Conservation (phyloP, 2,797 vertebrate species). For the Mormyrus hasselquistii region DNA sequence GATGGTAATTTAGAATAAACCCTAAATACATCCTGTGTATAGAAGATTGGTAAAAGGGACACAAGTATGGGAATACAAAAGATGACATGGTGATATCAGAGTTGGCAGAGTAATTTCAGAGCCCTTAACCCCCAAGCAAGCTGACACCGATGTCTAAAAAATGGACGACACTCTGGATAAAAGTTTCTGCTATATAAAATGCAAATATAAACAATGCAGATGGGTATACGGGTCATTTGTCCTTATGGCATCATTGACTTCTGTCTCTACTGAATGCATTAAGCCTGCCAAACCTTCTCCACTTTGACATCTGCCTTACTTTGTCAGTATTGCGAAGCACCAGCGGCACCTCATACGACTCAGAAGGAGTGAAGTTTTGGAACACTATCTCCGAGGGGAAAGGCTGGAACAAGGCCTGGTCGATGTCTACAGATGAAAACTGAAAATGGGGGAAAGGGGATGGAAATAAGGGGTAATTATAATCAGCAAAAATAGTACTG, state of each 20-base stretch:
- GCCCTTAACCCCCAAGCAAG: not conserved
- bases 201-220: not conserved
- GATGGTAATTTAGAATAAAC: not conserved
- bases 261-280: not conserved
- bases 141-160: not conserved
- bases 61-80: not conserved
- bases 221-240: not conserved
- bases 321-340: conserved; percentile 71
- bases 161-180: not conserved
- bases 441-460: conserved; percentile 41
- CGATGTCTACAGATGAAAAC: conserved; percentile 59
- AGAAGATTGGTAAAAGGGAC: not conserved
- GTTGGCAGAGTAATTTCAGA: not conserved
- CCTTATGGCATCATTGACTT: not conserved
- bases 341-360: conserved; percentile 68
- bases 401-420: conserved; percentile 72
- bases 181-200: not conserved
- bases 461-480: not conserved
- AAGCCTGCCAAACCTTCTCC: not conserved
- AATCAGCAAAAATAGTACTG: not conserved
- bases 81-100: not conserved
- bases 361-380: conserved; percentile 65
- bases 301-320: conserved; percentile 49
- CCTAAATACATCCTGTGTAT: not conserved
- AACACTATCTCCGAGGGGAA: conserved; percentile 78